These are phyloP conservation scores for Eublepharis macularius DNA, from an alignment of 2,113 vertebrate species.

Conservation along the genomic window DNA sequence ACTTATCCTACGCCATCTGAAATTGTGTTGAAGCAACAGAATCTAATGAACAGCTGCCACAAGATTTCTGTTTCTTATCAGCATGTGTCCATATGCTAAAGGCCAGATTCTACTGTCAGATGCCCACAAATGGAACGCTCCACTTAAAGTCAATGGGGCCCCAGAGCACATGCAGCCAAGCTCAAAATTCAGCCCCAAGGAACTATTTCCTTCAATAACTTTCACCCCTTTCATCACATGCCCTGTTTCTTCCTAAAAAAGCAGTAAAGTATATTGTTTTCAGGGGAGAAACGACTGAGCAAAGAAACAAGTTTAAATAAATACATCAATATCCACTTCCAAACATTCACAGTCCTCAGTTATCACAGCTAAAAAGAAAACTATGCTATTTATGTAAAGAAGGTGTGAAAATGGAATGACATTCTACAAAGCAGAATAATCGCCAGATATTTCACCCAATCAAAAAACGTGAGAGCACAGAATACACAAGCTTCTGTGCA, in stretches of 20 bases:
- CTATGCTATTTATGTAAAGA: background rate
- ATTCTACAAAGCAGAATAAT: background rate
- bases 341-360: background rate
- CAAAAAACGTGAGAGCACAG: background rate
- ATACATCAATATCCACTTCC: background rate
- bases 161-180: background rate
- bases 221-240: background rate
- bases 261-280: constrained; percentile 20
- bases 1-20: background rate
- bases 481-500: background rate
- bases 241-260: background rate
- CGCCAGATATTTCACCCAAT: background rate
- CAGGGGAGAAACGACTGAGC: constrained; percentile 1
- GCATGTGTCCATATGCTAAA: background rate
- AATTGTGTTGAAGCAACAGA: background rate
- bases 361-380: background rate
- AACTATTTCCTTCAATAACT: constrained; percentile 2
- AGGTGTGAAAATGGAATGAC: background rate
- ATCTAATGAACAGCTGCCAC: constrained; percentile 36
- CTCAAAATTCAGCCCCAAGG: background rate
- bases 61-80: background rate
- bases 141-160: constrained; percentile 23
- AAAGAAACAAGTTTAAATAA: constrained; percentile 15
- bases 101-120: constrained; percentile 26
- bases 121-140: background rate